phyloP scores from a whole-genome alignment of 2,888 invertebrate genomes.

The Chirona hameri region DNA sequence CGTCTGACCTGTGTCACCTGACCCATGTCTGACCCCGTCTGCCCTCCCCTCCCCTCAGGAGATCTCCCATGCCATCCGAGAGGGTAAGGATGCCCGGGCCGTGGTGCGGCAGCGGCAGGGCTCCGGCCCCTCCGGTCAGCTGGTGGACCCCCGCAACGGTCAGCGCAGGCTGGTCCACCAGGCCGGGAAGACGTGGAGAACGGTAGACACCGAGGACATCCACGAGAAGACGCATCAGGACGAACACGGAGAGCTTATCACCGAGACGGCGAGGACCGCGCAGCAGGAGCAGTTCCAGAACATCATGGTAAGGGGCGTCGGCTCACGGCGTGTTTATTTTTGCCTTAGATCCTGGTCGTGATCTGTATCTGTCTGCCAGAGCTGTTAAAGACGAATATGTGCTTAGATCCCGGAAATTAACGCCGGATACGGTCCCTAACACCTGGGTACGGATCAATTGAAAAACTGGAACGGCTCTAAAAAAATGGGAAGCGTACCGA shows the following conservation, averaged over 20 bases:
- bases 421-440: too few species aligned
- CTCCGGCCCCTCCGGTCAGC: constrained; percentile 33
- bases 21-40: not conserved
- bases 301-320: constrained; percentile 28
- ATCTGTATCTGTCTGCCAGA: too few species aligned
- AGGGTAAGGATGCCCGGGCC: not conserved
- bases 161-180: constrained; percentile 36
- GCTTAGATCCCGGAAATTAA: too few species aligned
- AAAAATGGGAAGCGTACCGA: too few species aligned
- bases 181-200: constrained; percentile 44
- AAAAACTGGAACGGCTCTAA: too few species aligned
- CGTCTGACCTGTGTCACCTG: not conserved
- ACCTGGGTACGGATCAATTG: too few species aligned
- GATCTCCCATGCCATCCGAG: not conserved
- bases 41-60: not conserved
- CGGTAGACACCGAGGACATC: constrained; percentile 80
- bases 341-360: too few species aligned
- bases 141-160: constrained; percentile 33
- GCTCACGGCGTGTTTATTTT: too few species aligned
- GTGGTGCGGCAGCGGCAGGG: constrained; percentile 34
- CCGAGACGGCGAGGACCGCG: constrained; percentile 55
- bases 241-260: constrained; percentile 74
- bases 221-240: constrained; percentile 45
- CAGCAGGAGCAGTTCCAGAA: constrained; percentile 61
- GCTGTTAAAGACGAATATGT: too few species aligned